These are phyloP conservation scores for Hassar affinis DNA, from an alignment of 2,113 vertebrate species.

Conservation along the genomic window DNA sequence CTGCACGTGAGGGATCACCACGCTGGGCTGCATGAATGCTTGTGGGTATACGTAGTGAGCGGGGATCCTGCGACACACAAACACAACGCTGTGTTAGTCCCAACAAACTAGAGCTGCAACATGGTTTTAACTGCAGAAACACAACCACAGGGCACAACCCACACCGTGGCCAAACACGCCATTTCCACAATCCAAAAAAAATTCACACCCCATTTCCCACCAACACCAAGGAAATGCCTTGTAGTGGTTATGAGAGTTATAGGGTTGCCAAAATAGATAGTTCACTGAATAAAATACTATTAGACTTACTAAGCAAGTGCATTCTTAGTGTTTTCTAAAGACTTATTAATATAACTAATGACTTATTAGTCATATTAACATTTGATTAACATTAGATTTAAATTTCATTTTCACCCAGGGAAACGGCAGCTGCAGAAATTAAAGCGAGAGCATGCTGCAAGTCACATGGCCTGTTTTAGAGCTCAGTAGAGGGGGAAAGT, in stretches of 20 bases:
- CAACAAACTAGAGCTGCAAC: not conserved
- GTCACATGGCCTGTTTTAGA: conserved; percentile 38
- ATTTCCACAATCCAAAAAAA: conserved; percentile 62
- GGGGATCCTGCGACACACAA: conserved; percentile 83
- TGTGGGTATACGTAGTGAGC: conserved; percentile 97
- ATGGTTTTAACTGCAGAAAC: conserved; percentile 14
- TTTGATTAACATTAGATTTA: not conserved
- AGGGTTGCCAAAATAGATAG: conserved; percentile 95
- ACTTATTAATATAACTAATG: not conserved
- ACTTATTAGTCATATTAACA: not conserved
- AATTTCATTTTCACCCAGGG: not conserved
- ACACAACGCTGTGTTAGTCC: conserved; percentile 35
- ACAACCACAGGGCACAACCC: conserved; percentile 62
- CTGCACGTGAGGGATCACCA: conserved; percentile 94
- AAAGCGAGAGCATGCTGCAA: conserved; percentile 2
- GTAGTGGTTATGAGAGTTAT: conserved; percentile 88
- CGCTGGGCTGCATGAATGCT: conserved; percentile 94
- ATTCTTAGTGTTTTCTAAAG: not conserved
- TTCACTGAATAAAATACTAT: not conserved
- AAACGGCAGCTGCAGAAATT: conserved; percentile 9
- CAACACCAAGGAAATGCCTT: conserved; percentile 78
- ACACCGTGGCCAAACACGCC: conserved; percentile 64
- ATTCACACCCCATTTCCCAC: conserved; percentile 56
- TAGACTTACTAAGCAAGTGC: not conserved
- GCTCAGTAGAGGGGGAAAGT: conserved; percentile 52